Percentiles rank a stretch among this genome's conserved stretches.
These are phyloP conservation scores for Calliphora vomitoria DNA, from an alignment of 2,888 invertebrate species.

Conservation along the genomic window DNA sequence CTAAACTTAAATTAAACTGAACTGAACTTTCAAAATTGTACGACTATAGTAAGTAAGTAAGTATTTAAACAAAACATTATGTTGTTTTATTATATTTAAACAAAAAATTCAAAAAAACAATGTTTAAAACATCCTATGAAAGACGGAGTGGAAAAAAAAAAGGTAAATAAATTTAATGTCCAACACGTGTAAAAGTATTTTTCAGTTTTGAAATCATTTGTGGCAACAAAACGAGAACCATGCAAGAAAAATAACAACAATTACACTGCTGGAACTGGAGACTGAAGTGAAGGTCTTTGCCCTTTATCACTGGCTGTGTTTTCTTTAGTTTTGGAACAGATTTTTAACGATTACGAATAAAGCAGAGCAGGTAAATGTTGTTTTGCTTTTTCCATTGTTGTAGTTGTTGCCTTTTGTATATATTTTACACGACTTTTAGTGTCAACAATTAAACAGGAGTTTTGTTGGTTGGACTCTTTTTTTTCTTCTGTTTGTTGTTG, in stretches of 20 bases:
- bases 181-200: slow-evolving; percentile 66
- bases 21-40: slow-evolving; percentile 62
- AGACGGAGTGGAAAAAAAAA: slow-evolving; percentile 5
- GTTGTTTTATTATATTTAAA: slow-evolving; percentile 19
- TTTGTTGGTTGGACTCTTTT: slow-evolving; percentile 29
- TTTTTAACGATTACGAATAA: slow-evolving; percentile 60
- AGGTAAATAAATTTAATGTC: slow-evolving; percentile 62
- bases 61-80: slow-evolving; percentile 41
- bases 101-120: neutral
- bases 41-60: neutral
- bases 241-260: slow-evolving; percentile 15
- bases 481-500: neutral
- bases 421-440: slow-evolving; percentile 61
- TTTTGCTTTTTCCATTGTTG: slow-evolving; percentile 5
- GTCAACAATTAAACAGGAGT: slow-evolving; percentile 65
- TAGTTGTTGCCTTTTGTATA: slow-evolving; percentile 38
- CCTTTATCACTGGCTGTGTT: slow-evolving; percentile 51
- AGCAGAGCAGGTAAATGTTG: slow-evolving; percentile 53
- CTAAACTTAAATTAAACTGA: slow-evolving; percentile 26
- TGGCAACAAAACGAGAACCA: slow-evolving; percentile 52
- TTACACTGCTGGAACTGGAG: slow-evolving; percentile 25
- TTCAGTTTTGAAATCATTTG: slow-evolving; percentile 54
- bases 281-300: slow-evolving; percentile 68
- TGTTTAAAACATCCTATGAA: slow-evolving; percentile 68
- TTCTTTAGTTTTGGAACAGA: slow-evolving; percentile 60